Base-by-base conservation (phyloP, 2,888 invertebrate genomes). In the Cremastinae sp. region DNA sequence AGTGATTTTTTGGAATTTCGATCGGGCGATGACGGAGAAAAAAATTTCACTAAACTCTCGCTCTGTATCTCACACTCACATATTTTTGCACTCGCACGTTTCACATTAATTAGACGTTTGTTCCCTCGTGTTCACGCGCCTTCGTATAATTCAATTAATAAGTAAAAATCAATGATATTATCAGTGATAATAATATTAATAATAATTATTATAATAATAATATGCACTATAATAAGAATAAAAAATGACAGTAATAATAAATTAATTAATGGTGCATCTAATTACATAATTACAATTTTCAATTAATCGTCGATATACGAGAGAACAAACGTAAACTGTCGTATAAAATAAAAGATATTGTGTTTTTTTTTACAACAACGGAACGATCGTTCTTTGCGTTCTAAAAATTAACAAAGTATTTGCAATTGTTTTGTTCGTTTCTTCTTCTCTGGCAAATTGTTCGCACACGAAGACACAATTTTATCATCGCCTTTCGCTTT, bases 231-330 rank as follows among this genome's bases (percentile, higher is more conserved):
- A 49, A 45, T 39, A 35, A 47, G 1, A n/a, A 58, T 47, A 55
- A 28, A n/a, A 55, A 35, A 45, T 66, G 7, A 53, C 41, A 51
- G 49, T 49, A 49, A 79, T 82, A 84, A 86, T 84, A 84, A 85
- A 84, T 81, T 82, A 83, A 85, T 79, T 84, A 83, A 83, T 86
- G 78, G 49, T 74, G 65, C 74, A 79, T 77, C 72, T 79, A 79
- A 62, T 18, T 61, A 74, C 58, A 56, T 74, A 79, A 73, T 74
- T 68, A 74, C 39, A 73, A 68, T 70, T 51, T 61, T 71, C 41
- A 73, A 74, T 62, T 35, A 59, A 39, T 45, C 37, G 28, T 55
- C 35, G 8, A 56, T 70, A 35, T 58, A 45, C 69, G 76, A 72
- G 68, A 64, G 64, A 66, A 64, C 41, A n/a, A 65, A 75, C 41